A percentile compares a stretch with the other conserved stretches of the same genome.
Conservation (phyloP, 2,113 vertebrate species). For the Rhabdomys dilectus region DNA sequence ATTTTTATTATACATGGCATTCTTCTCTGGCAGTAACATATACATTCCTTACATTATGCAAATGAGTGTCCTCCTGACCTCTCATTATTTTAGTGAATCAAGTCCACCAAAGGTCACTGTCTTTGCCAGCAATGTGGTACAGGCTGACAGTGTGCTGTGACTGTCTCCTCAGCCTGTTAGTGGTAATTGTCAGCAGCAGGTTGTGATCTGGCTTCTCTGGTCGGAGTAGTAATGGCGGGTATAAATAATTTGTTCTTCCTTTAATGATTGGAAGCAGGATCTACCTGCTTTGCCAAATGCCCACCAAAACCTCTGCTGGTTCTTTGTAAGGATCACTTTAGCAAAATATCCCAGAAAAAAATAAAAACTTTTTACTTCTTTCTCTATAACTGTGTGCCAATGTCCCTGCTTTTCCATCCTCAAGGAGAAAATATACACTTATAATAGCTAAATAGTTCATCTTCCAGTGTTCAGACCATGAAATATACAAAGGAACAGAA, state of each 20-base stretch:
- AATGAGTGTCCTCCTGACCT: conserved; percentile 54
- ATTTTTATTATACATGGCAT: conserved; percentile 61
- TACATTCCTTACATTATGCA: conserved; percentile 64
- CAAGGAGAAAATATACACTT: not conserved
- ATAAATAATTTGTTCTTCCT: conserved; percentile 7
- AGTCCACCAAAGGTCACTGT: conserved; percentile 56
- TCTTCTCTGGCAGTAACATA: conserved; percentile 38
- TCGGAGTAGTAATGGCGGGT: not conserved
- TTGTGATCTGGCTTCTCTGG: conserved; percentile 7
- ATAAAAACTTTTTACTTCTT: conserved; percentile 16
- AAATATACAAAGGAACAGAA: conserved; percentile 4
- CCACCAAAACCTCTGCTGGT: not conserved
- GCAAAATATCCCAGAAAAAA: not conserved
- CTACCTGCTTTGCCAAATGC: conserved; percentile 34
- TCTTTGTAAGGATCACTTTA: conserved; percentile 31
- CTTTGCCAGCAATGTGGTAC: conserved; percentile 48
- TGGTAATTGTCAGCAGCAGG: not conserved
- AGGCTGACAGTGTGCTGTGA: not conserved
- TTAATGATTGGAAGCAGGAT: conserved; percentile 40
- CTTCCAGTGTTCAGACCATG: not conserved
- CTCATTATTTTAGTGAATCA: conserved; percentile 69
- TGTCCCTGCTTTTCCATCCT: not conserved
- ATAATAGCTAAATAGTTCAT: not conserved
- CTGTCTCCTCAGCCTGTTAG: conserved; percentile 14
- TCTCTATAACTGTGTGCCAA: not conserved